phyloP scores from a whole-genome alignment of 2,888 invertebrate genomes.

The Brachypalpus laphriformis region DNA sequence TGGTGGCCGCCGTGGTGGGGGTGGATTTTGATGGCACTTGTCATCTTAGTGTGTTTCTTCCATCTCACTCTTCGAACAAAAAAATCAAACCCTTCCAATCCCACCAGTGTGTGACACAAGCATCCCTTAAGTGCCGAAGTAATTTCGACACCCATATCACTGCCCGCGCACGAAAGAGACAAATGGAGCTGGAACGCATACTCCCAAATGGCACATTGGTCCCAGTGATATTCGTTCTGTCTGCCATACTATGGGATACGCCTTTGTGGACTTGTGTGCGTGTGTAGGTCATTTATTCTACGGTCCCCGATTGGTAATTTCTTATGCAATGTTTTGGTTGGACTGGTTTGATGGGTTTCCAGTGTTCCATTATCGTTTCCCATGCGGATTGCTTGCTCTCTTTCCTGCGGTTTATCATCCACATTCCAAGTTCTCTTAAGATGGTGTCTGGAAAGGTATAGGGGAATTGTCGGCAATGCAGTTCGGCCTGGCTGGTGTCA shows the following conservation, averaged over 20 bases:
- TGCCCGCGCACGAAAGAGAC: conserved; percentile 42
- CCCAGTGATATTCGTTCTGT: conserved; percentile 23
- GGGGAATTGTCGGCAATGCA: conserved; percentile 18
- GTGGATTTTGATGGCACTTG: conserved; percentile 53
- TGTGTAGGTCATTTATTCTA: conserved; percentile 16
- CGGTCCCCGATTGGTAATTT: conserved; percentile 62
- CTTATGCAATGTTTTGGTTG: conserved; percentile 65
- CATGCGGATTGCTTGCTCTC: conserved; percentile 40
- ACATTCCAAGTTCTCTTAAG: conserved; percentile 16
- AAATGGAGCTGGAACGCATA: conserved; percentile 48
- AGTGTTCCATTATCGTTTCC: conserved; percentile 58
- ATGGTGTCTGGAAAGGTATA: not conserved
- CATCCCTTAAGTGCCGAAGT: conserved; percentile 40
- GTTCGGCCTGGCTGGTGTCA: not conserved
- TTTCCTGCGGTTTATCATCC: not conserved
- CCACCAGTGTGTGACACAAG: not conserved
- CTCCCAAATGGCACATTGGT: conserved; percentile 56
- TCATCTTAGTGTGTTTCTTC: conserved; percentile 13
- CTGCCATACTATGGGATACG: conserved; percentile 8
- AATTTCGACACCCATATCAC: conserved; percentile 31
- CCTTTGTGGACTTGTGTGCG: conserved; percentile 32
- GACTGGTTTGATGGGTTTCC: conserved; percentile 48
- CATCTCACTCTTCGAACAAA: conserved; percentile 30
- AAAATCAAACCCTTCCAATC: conserved; percentile 29
- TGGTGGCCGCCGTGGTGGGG: conserved; percentile 32